Conservation (phyloP, 1,140 invertebrate species). For the Dendroctonus valens region DNA sequence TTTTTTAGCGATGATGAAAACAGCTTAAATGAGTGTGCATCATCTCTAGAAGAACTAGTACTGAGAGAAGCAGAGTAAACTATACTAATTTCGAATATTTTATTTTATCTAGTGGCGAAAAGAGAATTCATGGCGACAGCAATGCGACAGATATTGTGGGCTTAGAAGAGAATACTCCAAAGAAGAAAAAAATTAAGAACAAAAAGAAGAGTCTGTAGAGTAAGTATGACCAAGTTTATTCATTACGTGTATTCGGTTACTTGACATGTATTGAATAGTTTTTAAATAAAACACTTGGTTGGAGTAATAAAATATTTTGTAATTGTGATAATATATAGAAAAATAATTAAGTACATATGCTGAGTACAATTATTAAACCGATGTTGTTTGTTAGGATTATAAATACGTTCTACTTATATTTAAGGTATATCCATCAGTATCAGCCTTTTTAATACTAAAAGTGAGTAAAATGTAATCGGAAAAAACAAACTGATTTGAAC, state of each 20-base stretch:
- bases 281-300: slow-evolving; percentile 11
- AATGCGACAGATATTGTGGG: slow-evolving; percentile 13
- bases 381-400: too few relatives aligned
- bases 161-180: slow-evolving; percentile 14
- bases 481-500: too few relatives aligned
- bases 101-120: slow-evolving; percentile 30
- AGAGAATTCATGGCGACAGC: slow-evolving; percentile 20
- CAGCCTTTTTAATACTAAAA: too few relatives aligned
- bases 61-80: background rate
- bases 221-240: background rate
- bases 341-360: slow-evolving; percentile 33
- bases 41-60: slow-evolving; percentile 8
- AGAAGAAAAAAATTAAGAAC: slow-evolving; percentile 30
- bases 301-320: slow-evolving; percentile 22
- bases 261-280: background rate
- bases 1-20: slow-evolving; percentile 26
- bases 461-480: too few relatives aligned
- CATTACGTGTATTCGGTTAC: too few relatives aligned
- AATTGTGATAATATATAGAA: slow-evolving; percentile 8
- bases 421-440: too few relatives aligned
- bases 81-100: slow-evolving; percentile 3
- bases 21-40: slow-evolving; percentile 5
- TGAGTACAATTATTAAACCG: slow-evolving; percentile 4
- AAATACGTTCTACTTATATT: too few relatives aligned
- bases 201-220: slow-evolving; percentile 19